A percentile compares a stretch with the other conserved stretches of the same genome.
These are phyloP conservation scores for Triplophysa rosa DNA, from an alignment of 2,113 vertebrate species.

Conservation along the genomic window DNA sequence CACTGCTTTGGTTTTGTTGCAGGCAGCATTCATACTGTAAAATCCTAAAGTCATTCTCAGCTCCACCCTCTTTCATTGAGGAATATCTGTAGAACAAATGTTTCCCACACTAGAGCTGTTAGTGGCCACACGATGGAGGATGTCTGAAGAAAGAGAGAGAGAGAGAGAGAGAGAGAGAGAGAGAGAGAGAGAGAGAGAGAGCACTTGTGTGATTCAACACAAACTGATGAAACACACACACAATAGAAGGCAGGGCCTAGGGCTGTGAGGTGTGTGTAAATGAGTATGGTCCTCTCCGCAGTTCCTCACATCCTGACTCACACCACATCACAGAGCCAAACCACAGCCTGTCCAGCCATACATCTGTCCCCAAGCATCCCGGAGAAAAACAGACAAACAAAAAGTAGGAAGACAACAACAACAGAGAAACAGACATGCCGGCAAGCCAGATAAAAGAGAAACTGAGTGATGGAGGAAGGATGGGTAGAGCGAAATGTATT, in stretches of 20 bases:
- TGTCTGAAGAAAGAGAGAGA: not conserved
- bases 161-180: too few relatives aligned
- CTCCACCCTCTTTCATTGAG: conserved; percentile 31
- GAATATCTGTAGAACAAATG: conserved; percentile 67
- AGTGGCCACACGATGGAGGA: conserved; percentile 13
- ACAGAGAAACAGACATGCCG: conserved; percentile 71
- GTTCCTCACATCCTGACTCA: conserved; percentile 47
- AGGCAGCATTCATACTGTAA: conserved; percentile 66
- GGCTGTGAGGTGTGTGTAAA: conserved; percentile 20
- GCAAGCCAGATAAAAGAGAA: conserved; percentile 23
- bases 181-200: not conserved
- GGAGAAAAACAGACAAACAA: conserved; percentile 49
- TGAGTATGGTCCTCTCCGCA: conserved; percentile 20
- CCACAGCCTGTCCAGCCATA: conserved; percentile 43
- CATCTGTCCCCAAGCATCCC: conserved; percentile 48
- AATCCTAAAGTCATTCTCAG: conserved; percentile 46
- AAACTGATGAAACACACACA: conserved; percentile 5
- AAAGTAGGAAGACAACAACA: conserved; percentile 71
- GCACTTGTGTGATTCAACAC: conserved; percentile 38
- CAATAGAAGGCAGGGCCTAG: conserved; percentile 11
- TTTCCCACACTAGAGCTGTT: conserved; percentile 55
- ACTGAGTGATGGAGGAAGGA: conserved; percentile 11
- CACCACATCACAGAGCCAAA: conserved; percentile 54
- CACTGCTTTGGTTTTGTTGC: conserved; percentile 72
- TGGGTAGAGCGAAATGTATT: conserved; percentile 28